Evolutionary conservation across 2,888 invertebrate genomes (phyloP), one percentile per base, ranked within the genome.

Genomic region (Tachina lurida): DNA sequence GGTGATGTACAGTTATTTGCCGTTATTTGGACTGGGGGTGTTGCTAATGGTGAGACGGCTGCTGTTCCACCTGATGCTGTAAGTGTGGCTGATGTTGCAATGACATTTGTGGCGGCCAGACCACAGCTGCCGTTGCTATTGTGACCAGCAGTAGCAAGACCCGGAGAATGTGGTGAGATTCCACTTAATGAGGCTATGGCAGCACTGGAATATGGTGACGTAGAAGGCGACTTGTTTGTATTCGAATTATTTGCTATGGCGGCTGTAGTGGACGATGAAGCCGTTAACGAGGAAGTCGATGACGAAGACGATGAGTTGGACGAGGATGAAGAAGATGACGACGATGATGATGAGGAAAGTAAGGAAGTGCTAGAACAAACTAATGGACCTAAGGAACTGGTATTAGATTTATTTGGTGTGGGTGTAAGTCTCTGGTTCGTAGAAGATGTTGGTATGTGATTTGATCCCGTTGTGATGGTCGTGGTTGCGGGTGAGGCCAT

Each of bases 171-270:
- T 9, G 88, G 87, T 31, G 87, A 85, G 0, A 85, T 65, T 1
- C 84, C 87, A 43, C 87, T 87, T 58, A 87, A 81, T 7, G 88
- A 88, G 10, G 87, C 86, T 22, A 87, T 86, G 47, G 88, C 88
- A 43, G 77, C 87, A 70, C 82, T 88, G 43, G 88, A 88, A 52
- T 87, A 88, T 15, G 88, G 88, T 52, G 88, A 88, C 10, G 81
- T 75, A 54, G 87, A 71, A 54, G 90, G 90, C 65, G 90, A 90
- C 74, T 91, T 91, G 81, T 90, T 91, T 88, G 91, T 91, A 89
- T 89, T 90, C 83, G 91, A 91, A 87, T 91, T 91, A 63, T 90
- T 90, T 84, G 90, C 91, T 5, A 91, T 88, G 84, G 91, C 91
- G 22, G 91, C 91, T 80, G 91, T 91, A 63, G 91, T 91, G 58